Conservation (phyloP, 2,797 vertebrate species). For the Graptemys geographica region DNA sequence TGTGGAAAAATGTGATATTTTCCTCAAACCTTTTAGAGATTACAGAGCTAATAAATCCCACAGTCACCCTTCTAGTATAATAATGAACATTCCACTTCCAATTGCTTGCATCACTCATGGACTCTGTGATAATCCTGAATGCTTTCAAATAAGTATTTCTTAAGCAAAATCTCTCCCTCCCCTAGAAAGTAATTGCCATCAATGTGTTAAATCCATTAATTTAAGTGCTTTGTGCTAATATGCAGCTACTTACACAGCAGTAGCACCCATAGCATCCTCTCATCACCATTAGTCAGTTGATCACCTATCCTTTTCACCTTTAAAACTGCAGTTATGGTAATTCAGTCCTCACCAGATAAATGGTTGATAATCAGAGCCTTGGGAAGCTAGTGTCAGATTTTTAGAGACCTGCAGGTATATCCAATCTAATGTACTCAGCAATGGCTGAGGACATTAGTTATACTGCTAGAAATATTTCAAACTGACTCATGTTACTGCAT, state of each 20-base stretch:
- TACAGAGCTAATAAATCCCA: neutral
- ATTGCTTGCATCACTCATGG: neutral
- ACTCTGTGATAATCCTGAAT: neutral
- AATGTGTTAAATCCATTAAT: neutral
- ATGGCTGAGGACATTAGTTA: neutral
- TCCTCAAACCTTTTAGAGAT: neutral
- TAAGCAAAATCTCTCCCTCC: neutral
- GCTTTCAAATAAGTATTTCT: neutral
- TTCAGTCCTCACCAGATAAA: neutral
- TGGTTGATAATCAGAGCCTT: neutral
- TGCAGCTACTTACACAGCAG: neutral
- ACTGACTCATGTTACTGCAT: neutral
- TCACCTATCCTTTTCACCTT: neutral
- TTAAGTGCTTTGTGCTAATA: neutral
- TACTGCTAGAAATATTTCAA: neutral
- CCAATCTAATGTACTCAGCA: neutral
- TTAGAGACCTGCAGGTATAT: neutral
- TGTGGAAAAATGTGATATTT: neutral
- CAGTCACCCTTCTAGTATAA: neutral
- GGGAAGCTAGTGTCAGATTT: neutral
- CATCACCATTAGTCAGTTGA: neutral
- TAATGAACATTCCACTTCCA: neutral
- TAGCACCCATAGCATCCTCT: neutral
- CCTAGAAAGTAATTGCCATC: neutral
- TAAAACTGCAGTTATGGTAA: neutral